These are phyloP conservation scores for Ornithoptera alexandrae DNA, from an alignment of 2,888 invertebrate species.

Conservation along the genomic window DNA sequence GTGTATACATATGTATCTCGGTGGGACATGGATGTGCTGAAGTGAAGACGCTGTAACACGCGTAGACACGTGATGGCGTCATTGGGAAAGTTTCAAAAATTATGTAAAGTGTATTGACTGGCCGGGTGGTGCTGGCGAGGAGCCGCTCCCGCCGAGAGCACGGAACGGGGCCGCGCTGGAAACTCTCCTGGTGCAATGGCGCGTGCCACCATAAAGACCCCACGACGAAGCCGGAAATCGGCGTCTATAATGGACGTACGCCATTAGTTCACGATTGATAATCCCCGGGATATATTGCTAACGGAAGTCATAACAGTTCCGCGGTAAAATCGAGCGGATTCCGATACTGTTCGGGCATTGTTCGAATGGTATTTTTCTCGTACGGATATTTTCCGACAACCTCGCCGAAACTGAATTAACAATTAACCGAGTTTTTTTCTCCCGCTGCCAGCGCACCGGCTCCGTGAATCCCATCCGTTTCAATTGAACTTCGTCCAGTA, in stretches of 20 bases:
- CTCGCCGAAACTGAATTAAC: constrained; percentile 15
- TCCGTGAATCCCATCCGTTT: too few species aligned
- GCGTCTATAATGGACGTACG: constrained; percentile 76
- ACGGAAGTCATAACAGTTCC: constrained; percentile 79
- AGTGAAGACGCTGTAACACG: neutral
- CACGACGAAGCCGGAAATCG: constrained; percentile 72
- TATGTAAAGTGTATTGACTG: constrained; percentile 22
- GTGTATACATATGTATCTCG: too few species aligned
- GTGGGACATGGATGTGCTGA: too few species aligned
- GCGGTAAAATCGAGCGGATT: constrained; percentile 76
- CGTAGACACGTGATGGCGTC: constrained; percentile 4
- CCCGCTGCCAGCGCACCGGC: too few species aligned
- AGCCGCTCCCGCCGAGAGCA: too few species aligned
- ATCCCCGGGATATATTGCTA: constrained; percentile 72
- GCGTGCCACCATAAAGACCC: constrained; percentile 75
- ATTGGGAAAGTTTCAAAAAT: constrained; percentile 19
- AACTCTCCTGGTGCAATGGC: constrained; percentile 65
- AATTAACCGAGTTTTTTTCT: neutral
- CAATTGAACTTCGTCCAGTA: too few species aligned
- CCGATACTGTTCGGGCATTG: constrained; percentile 37
- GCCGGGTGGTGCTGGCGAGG: constrained; percentile 37
- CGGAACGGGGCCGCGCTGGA: constrained; percentile 33
- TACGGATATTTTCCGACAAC: constrained; percentile 29
- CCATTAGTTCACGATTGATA: constrained; percentile 79
- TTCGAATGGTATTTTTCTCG: constrained; percentile 29